Base-by-base conservation (phyloP, 2,113 vertebrate species). In the Tringa solitaria region DNA sequence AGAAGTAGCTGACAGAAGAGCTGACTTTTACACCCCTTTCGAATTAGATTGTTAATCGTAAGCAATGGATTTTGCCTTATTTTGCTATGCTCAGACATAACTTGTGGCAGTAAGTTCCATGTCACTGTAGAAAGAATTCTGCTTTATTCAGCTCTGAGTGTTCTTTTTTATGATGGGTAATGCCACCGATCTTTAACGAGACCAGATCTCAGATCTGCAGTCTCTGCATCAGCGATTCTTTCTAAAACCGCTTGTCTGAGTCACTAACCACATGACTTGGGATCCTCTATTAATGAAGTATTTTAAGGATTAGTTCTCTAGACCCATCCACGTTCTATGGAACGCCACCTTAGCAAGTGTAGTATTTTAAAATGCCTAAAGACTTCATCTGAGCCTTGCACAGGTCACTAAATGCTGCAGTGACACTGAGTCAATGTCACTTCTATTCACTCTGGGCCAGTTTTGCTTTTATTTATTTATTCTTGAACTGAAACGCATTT, bases 101-200 rank as follows among this genome's bases (percentile, higher is more conserved):
- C 11, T 17, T 51, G 10, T 12, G 10, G 41, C 45, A 48, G 1
- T 10, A 45, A 27, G 13, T 0, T 41, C 37, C 39, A 2, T 3
- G 8, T 37, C 35, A 59, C 10, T 51, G 50, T 0, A 48, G 46
- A 48, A 76, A 7, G 8, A 33, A 30, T 35, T 80, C 19, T 57
- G 16, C 26, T 75, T 45, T 72, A 32, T 33, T 54, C 14, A 32
- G 30, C 63, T 87, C 18, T 10, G 24, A 35, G 2, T 10, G 11
- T 20, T 61, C 9, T 16, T 72, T 86, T 69, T 39, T n/a, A n/a
- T 15, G 17, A 27, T 10, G 12, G 22, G 10, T 28, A 64, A 85
- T 8, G 8, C 12, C 54, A 53, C 17, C 60, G 6, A 73, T 45
- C 72, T 59, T 69, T 26, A 73, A 41, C 9, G 22, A 57, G n/a